Conservation (phyloP, 1,140 invertebrate species). For the Mya arenaria region DNA sequence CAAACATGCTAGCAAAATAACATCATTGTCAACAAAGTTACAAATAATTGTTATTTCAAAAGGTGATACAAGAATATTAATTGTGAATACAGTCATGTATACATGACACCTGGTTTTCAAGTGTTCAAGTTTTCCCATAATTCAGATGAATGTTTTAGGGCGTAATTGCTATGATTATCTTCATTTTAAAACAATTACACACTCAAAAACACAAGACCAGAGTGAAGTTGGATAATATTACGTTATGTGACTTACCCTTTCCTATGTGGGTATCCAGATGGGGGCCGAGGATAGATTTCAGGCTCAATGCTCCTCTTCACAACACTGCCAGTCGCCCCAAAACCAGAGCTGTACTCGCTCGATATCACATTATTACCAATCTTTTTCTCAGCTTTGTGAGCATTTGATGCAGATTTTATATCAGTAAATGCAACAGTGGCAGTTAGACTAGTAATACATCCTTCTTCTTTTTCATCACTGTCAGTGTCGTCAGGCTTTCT, state of each 20-base stretch:
- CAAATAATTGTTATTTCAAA: too few species aligned
- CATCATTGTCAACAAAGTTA: too few species aligned
- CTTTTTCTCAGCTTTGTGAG: constrained; percentile 93
- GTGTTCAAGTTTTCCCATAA: too few species aligned
- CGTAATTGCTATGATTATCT: too few species aligned
- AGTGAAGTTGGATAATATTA: too few species aligned
- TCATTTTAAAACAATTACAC: too few species aligned
- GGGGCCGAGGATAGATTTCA: constrained; percentile 40
- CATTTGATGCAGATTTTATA: constrained; percentile 97
- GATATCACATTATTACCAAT: constrained; percentile 91
- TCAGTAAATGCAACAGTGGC: constrained; percentile 98
- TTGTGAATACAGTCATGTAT: too few species aligned
- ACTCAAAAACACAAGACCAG: too few species aligned
- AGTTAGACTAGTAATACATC: constrained; percentile 78
- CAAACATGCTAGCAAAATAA: too few species aligned
- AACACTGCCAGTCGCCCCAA: constrained; percentile 82
- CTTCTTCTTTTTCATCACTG: constrained; percentile 84
- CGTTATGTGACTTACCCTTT: constrained; percentile 70
- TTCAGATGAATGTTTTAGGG: too few species aligned
- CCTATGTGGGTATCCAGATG: constrained; percentile 20
- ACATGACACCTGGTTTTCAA: too few species aligned
- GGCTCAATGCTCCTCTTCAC: constrained; percentile 68
- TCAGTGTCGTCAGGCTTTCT: constrained; percentile 78
- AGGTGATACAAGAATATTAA: too few species aligned
- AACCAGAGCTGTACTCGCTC: constrained; percentile 96